Percentiles rank a stretch among this genome's conserved stretches.
phyloP scores from a whole-genome alignment of 1,140 invertebrate species.

The Aphis gossypii region DNA sequence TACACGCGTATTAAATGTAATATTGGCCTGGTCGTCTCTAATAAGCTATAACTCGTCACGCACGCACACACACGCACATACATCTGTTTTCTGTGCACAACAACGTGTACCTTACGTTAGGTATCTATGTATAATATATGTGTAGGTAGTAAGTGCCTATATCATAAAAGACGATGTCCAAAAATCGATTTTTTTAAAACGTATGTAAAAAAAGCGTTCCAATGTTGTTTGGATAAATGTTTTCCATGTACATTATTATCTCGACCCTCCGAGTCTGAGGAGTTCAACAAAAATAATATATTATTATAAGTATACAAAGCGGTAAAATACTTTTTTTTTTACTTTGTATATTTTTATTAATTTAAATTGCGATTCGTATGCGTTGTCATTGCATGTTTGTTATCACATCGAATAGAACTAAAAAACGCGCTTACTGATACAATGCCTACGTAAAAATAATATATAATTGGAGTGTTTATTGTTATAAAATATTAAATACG shows the following conservation, averaged over 20 bases:
- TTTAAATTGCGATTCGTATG: not conserved
- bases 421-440: not conserved
- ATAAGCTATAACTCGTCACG: not conserved
- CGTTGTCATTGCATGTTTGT: not conserved
- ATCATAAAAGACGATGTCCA: not conserved
- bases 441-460: not conserved
- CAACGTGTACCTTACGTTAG: not conserved
- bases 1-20: not conserved
- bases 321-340: not conserved
- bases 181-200: not conserved
- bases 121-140: not conserved
- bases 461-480: not conserved
- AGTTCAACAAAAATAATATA: not conserved
- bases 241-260: not conserved
- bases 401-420: too few species aligned
- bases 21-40: not conserved
- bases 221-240: not conserved
- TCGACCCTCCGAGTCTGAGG: too few species aligned
- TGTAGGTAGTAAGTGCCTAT: not conserved
- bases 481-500: not conserved
- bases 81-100: not conserved
- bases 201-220: not conserved
- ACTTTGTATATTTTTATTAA: not conserved
- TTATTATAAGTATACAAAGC: too few species aligned
- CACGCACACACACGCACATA: too few species aligned